phyloP scores from a whole-genome alignment of 2,888 invertebrate genomes.

The Epinotia demarniana region DNA sequence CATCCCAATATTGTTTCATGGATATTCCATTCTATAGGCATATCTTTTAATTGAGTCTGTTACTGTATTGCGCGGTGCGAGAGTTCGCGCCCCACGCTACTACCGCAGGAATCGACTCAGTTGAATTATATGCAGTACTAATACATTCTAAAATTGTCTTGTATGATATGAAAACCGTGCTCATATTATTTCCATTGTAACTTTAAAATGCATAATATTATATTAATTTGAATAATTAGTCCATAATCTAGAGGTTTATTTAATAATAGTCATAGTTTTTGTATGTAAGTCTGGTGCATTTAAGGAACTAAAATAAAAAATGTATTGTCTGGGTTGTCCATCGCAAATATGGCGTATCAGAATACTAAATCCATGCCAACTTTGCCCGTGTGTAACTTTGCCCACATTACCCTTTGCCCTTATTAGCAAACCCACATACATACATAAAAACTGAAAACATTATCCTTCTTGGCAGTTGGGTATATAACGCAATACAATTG shows the following conservation, averaged over 20 bases:
- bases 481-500: too few relatives aligned
- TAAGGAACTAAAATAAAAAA: conserved; percentile 16
- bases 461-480: too few relatives aligned
- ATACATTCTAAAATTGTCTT: conserved; percentile 17
- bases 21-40: too few relatives aligned
- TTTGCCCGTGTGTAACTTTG: background rate
- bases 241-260: conserved; percentile 41
- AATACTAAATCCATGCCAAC: background rate
- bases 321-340: conserved; percentile 18
- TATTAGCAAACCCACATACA: too few relatives aligned
- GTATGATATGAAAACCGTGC: conserved; percentile 24
- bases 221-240: conserved; percentile 40
- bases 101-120: background rate
- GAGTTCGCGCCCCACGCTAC: background rate
- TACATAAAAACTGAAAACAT: too few relatives aligned
- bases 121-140: background rate
- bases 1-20: background rate
- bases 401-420: too few relatives aligned
- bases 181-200: conserved; percentile 32
- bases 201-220: conserved; percentile 38
- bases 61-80: too few relatives aligned
- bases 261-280: conserved; percentile 38
- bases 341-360: background rate
- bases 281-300: conserved; percentile 40
- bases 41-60: too few relatives aligned